A percentile compares a stretch with the other conserved stretches of the same genome.
Conservation (phyloP, 2,888 invertebrate species). For the Siphlonurus alternatus region DNA sequence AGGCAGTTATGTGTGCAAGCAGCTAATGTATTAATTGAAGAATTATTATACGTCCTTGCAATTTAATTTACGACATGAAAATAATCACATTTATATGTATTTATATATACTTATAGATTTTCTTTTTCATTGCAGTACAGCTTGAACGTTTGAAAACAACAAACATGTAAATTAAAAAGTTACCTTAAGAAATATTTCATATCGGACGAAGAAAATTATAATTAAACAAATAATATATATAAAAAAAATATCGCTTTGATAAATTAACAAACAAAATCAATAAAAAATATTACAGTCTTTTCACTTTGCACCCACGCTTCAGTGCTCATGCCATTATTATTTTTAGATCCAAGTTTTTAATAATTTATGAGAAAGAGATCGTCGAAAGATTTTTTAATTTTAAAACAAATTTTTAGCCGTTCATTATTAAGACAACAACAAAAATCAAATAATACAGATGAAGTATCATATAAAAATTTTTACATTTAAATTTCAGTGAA, state of each 20-base stretch:
- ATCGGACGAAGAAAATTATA: background rate
- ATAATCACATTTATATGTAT: too few species aligned
- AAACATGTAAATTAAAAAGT: too few species aligned
- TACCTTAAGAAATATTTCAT: too few species aligned
- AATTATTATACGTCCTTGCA: too few species aligned
- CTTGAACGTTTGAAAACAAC: too few species aligned
- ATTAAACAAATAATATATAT: background rate
- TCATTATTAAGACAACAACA: background rate
- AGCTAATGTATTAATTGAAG: too few species aligned
- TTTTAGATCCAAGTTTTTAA: background rate
- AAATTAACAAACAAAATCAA: background rate
- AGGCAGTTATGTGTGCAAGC: too few species aligned
- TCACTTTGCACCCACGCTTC: background rate
- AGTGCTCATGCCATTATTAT: background rate
- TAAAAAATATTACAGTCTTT: background rate
- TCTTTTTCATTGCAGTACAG: too few species aligned
- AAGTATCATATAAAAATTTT: background rate
- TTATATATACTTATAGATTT: too few species aligned
- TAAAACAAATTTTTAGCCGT: background rate
- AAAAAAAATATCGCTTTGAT: background rate
- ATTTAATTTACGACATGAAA: too few species aligned
- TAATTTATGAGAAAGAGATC: background rate
- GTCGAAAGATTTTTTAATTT: background rate
- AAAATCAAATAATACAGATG: background rate
- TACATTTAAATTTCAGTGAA: too few species aligned